These are phyloP conservation scores for Falco concolor DNA, from an alignment of 2,797 vertebrate species.

Conservation along the genomic window DNA sequence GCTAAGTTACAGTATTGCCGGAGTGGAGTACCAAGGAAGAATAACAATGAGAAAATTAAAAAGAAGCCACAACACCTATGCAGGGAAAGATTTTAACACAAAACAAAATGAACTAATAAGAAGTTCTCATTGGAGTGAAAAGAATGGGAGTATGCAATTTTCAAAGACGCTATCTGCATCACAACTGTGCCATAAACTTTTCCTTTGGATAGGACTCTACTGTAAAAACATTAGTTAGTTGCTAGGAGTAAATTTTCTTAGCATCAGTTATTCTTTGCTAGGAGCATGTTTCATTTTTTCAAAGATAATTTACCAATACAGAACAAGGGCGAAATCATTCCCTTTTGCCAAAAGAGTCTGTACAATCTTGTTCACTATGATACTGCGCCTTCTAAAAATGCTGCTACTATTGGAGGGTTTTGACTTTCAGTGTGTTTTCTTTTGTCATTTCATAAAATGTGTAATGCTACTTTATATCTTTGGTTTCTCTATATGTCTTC, in stretches of 20 bases:
- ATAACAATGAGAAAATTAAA: neutral
- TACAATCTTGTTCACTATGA: neutral
- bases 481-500: neutral
- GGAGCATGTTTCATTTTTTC: neutral
- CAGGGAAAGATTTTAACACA: neutral
- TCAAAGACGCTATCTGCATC: neutral
- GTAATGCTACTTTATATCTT: slow-evolving; percentile 30
- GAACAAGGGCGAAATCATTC: neutral
- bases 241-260: neutral
- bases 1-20: neutral
- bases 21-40: neutral
- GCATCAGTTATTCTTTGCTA: neutral
- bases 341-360: neutral
- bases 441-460: slow-evolving; percentile 21
- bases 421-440: neutral
- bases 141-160: neutral
- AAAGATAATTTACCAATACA: neutral
- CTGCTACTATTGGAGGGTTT: neutral
- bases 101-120: neutral
- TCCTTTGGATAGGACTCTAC: neutral
- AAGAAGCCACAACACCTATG: neutral
- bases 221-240: neutral
- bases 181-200: neutral
- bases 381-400: neutral
- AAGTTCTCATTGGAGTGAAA: neutral